These are phyloP conservation scores for Oxystoma pomonae DNA, from an alignment of 2,888 invertebrate species.

Conservation along the genomic window DNA sequence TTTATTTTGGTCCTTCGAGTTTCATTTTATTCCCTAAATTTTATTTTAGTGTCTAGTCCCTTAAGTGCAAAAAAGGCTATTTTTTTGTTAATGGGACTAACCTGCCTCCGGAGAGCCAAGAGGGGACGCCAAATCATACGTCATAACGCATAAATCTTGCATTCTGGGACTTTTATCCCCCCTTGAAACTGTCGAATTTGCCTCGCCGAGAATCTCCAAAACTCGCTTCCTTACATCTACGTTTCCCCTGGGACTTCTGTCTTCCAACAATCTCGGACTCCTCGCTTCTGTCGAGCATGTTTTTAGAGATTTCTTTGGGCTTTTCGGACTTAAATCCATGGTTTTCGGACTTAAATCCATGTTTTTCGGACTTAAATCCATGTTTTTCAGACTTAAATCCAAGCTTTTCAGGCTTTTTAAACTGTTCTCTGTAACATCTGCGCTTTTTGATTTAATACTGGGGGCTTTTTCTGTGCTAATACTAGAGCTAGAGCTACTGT, in stretches of 20 bases:
- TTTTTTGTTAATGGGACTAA: no score
- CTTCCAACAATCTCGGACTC: background rate
- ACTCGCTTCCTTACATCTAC: slow-evolving; percentile 42
- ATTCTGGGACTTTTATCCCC: slow-evolving; percentile 42
- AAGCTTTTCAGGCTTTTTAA: background rate
- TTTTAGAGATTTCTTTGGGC: background rate
- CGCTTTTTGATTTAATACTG: background rate
- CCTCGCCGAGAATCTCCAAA: slow-evolving; percentile 43
- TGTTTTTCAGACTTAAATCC: background rate
- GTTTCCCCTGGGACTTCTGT: background rate
- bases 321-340: background rate
- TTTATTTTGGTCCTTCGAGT: no score
- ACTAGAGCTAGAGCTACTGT: background rate
- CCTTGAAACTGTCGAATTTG: slow-evolving; percentile 29
- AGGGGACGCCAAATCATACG: slow-evolving; percentile 41
- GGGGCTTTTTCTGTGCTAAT: background rate
- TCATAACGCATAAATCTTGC: slow-evolving; percentile 44
- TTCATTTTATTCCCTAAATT: no score
- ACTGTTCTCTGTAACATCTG: background rate
- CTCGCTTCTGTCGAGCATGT: background rate
- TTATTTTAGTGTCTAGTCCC: no score
- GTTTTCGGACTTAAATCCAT: background rate
- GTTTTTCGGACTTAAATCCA: background rate
- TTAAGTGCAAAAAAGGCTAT: no score
- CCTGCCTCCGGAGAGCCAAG: slow-evolving; percentile 39